Base-by-base conservation (phyloP, 64 coral and sea anemone species). In the Montipora capricornis region DNA sequence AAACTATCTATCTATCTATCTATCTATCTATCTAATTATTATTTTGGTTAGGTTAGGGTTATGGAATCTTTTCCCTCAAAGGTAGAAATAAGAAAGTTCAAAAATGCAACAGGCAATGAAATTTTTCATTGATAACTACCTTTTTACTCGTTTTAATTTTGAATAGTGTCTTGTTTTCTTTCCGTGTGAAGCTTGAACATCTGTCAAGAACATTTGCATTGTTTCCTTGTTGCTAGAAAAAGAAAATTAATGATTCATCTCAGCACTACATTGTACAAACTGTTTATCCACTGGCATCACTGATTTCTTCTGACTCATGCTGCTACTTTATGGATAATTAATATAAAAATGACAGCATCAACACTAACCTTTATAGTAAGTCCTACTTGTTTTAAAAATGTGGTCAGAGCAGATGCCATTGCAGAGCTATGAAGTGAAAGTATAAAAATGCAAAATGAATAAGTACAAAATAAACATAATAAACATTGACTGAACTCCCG, bases 301-400 rank as follows among this genome's bases (percentile, higher is more conserved):
- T 0, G 4, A 67, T 15, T 67, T n/a, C 20, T 20, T 20, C 68
- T 15, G 1, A n/a, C 68, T 20, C 17, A 68, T 17, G 8, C 5
- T 24, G 20, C 5, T 49, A 78, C 15, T 47, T 2, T 47, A 10
- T 5, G 3, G 37, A 15, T 78, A 50, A 78, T 4, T 5, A 4
- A 4, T 11, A 47, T 2, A 11, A 13, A 11, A 37, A 11, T 7
- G 14, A 46, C 11, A 45, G 4, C 11, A 49, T 78, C 8, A 60
- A 49, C 13, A 90, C 70, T 47, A 71, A 99, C 97, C 97, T 99
- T 99, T 15, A 96, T 62, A 61, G 89, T 85, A 61, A 99, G 47
- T 61, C 97, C 97, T 89, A 92, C 95, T 89, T 99, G 94, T 55
- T 94, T 99, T 90, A 99, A 94, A 89, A 99, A 99, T 15, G 97